Evolutionary conservation across 2,797 vertebrate genomes (phyloP).

Genomic region (Glyptemys insculpta): DNA sequence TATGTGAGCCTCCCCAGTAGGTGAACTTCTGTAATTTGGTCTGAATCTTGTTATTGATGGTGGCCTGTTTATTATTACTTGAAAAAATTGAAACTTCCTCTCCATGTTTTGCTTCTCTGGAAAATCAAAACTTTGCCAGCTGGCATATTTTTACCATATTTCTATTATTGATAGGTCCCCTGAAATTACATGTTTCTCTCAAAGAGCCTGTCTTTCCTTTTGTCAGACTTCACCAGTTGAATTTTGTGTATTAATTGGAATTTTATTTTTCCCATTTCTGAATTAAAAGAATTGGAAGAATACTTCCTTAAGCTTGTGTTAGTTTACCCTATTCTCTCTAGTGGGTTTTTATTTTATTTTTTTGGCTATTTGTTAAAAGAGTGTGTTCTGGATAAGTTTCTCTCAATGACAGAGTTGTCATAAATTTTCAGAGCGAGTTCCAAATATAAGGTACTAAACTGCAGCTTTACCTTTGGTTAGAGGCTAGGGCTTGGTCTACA

Average conservation of each 20-base stretch:
- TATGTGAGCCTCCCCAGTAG: background rate
- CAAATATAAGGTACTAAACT: background rate
- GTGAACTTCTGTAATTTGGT: constrained; percentile 31
- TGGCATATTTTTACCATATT: background rate
- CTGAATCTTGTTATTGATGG: constrained; percentile 40
- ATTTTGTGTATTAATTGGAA: background rate
- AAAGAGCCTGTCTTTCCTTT: background rate
- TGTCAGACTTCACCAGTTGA: background rate
- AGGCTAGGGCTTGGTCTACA: too few species aligned
- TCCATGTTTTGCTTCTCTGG: constrained; percentile 24
- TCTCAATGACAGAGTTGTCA: background rate
- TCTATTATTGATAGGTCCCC: background rate
- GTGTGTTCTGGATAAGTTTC: background rate
- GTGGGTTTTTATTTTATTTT: background rate
- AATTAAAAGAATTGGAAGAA: background rate
- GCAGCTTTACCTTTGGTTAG: background rate
- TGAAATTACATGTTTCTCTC: constrained; percentile 31
- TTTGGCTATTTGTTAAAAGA: background rate
- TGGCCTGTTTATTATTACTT: constrained; percentile 25
- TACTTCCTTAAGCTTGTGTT: too few species aligned
- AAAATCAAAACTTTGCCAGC: constrained; percentile 31
- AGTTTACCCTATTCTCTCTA: background rate
- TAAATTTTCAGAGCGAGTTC: background rate
- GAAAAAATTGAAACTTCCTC: background rate
- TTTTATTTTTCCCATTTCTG: background rate